These are phyloP conservation scores for Antheraea pernyi DNA, from an alignment of 1,140 invertebrate species.

Conservation along the genomic window DNA sequence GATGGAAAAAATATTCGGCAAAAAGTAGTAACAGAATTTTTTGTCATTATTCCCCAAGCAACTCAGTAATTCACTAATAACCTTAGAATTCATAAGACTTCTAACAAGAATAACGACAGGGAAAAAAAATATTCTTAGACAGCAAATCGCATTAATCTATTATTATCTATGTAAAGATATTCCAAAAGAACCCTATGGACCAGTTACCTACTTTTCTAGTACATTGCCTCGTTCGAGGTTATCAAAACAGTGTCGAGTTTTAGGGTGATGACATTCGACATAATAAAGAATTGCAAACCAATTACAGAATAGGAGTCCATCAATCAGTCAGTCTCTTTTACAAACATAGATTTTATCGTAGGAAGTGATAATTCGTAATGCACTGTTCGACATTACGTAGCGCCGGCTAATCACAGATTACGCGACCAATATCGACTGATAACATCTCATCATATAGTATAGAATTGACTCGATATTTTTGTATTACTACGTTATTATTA, in stretches of 20 bases:
- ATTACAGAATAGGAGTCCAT: not conserved
- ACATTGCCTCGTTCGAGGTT: too few species aligned
- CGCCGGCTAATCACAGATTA: conserved; percentile 1
- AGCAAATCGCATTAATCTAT: too few species aligned
- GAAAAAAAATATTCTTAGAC: too few species aligned
- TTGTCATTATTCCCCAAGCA: too few species aligned
- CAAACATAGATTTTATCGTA: conserved; percentile 1
- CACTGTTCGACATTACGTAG: not conserved
- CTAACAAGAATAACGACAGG: too few species aligned
- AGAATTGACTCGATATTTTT: not conserved
- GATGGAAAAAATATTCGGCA: too few species aligned
- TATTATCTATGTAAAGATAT: too few species aligned
- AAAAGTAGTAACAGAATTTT: too few species aligned
- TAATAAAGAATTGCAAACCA: not conserved
- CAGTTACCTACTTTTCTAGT: too few species aligned
- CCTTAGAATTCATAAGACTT: too few species aligned
- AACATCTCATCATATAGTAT: not conserved
- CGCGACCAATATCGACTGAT: not conserved
- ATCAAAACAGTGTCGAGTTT: not conserved
- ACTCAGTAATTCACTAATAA: too few species aligned
- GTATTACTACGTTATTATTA: not conserved
- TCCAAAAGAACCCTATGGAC: too few species aligned
- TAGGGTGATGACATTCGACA: not conserved
- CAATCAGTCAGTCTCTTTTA: not conserved
- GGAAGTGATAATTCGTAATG: not conserved